Percentiles rank a stretch among this genome's conserved stretches.
phyloP scores from a whole-genome alignment of 2,888 invertebrate species.

The Dorcus hopei region DNA sequence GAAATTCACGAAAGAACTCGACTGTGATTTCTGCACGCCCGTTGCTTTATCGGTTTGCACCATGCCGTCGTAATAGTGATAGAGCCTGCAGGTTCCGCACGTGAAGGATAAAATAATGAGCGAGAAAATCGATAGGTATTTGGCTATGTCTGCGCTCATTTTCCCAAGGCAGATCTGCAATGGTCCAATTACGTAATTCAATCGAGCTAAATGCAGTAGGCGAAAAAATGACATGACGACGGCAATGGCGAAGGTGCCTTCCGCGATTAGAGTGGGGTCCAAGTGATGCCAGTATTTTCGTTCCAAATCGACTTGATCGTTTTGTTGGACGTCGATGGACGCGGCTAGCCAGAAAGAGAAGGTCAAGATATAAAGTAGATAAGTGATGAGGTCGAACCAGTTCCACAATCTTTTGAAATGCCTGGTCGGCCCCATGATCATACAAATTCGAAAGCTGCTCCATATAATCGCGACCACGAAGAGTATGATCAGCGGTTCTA shows the following conservation, averaged over 20 bases:
- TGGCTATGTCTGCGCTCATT: conserved; percentile 64
- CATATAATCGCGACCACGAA: conserved; percentile 58
- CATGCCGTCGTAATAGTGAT: conserved; percentile 66
- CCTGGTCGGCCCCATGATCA: conserved; percentile 55
- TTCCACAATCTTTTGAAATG: conserved; percentile 62
- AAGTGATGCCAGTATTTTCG: conserved; percentile 64
- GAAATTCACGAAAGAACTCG: conserved; percentile 60
- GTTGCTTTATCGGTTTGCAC: conserved; percentile 55
- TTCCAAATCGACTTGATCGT: conserved; percentile 53
- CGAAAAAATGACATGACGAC: conserved; percentile 65
- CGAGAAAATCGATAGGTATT: conserved; percentile 60
- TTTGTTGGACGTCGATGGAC: conserved; percentile 51
- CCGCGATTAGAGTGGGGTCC: conserved; percentile 63
- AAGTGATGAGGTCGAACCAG: conserved; percentile 61
- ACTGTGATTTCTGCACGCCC: conserved; percentile 55
- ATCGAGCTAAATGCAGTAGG: conserved; percentile 60
- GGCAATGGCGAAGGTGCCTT: conserved; percentile 64
- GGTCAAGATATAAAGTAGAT: conserved; percentile 57
- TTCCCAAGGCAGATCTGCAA: conserved; percentile 65
- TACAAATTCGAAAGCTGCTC: conserved; percentile 56
- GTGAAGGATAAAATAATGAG: conserved; percentile 61
- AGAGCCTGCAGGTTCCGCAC: conserved; percentile 59
- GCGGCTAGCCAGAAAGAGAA: conserved; percentile 64
- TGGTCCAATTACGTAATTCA: conserved; percentile 64
- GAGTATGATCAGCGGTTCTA: conserved; percentile 45